Evolutionary conservation across 2,113 vertebrate species (phyloP).

Genomic region (Hystrix cristata): DNA sequence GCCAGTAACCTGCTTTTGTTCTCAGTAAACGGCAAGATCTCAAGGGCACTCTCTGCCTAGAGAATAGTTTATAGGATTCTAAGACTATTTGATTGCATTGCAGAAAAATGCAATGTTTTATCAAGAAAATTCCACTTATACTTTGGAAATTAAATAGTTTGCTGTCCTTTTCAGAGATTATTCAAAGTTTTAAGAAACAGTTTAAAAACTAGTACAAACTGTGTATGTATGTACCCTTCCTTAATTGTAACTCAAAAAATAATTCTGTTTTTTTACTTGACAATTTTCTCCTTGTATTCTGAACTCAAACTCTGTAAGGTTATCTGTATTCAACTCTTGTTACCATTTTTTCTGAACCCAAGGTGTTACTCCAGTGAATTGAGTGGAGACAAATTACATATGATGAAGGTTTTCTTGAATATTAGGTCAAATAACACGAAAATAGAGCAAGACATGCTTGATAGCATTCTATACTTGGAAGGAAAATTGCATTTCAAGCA

Average conservation of each 20-base stretch:
- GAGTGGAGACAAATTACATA: background rate
- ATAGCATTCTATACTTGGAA: background rate
- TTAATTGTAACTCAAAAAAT: background rate
- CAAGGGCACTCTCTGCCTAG: background rate
- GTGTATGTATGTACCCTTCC: background rate
- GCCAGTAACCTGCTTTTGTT: conserved; percentile 10
- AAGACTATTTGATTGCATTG: conserved; percentile 23
- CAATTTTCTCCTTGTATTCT: conserved; percentile 19
- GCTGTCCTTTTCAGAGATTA: conserved; percentile 45
- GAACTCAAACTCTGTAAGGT: conserved; percentile 21
- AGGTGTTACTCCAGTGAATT: background rate
- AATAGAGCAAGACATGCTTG: conserved; percentile 19
- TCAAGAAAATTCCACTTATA: conserved; percentile 36
- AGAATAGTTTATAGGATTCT: background rate
- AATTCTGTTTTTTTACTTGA: background rate
- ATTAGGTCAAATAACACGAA: conserved; percentile 13
- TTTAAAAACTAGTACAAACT: conserved; percentile 45
- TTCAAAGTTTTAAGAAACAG: conserved; percentile 17
- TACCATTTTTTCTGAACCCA: conserved; percentile 18
- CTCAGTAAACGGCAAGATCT: background rate
- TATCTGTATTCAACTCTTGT: background rate
- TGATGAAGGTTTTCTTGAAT: background rate
- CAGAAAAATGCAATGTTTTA: conserved; percentile 26
- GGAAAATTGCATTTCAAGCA: conserved; percentile 27
- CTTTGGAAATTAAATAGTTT: conserved; percentile 46